phyloP scores from a whole-genome alignment of 2,797 vertebrate species.

The Dendrocincla fuliginosa region DNA sequence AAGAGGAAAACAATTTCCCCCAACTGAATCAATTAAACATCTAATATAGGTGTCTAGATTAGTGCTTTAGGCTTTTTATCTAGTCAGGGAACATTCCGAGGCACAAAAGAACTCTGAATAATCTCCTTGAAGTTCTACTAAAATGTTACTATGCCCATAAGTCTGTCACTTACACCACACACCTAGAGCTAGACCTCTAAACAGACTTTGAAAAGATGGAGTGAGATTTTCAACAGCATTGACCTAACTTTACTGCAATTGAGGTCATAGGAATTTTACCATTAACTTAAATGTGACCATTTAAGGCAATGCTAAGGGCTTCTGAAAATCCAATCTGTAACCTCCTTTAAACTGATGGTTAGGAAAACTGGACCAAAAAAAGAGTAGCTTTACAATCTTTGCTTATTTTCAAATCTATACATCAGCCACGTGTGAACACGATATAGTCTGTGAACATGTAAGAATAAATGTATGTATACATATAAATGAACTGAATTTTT shows the following conservation, averaged over 20 bases:
- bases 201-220: neutral
- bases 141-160: neutral
- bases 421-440: neutral
- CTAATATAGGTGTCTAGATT: slow-evolving; percentile 16
- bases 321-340: slow-evolving; percentile 52
- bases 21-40: slow-evolving; percentile 35
- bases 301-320: slow-evolving; percentile 38
- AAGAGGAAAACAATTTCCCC: slow-evolving; percentile 29
- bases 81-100: neutral
- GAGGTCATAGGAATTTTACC: slow-evolving; percentile 4
- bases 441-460: slow-evolving; percentile 7
- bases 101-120: neutral
- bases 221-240: neutral
- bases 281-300: slow-evolving; percentile 32
- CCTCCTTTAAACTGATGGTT: slow-evolving; percentile 30
- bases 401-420: slow-evolving; percentile 46
- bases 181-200: neutral
- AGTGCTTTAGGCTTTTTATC: slow-evolving; percentile 21
- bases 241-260: neutral
- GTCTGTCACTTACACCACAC: neutral
- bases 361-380: slow-evolving; percentile 13
- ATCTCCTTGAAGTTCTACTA: neutral
- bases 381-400: slow-evolving; percentile 6
- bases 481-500: slow-evolving; percentile 46
- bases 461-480: slow-evolving; percentile 49